A percentile compares a stretch with the other conserved stretches of the same genome.
phyloP scores from a whole-genome alignment of 92 coral and sea anemone species.

The Desmophyllum pertusum region DNA sequence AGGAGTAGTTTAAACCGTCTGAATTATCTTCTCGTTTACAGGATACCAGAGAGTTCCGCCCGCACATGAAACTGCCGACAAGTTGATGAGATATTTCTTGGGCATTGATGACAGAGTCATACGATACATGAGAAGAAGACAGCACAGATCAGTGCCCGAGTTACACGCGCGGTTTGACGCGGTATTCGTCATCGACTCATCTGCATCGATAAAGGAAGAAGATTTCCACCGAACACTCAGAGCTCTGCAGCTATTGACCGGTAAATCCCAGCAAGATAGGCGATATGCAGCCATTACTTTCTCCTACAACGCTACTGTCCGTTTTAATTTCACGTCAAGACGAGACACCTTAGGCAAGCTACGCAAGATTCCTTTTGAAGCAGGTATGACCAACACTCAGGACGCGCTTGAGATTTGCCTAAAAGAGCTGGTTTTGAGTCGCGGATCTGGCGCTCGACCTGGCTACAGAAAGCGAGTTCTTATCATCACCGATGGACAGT shows the following conservation, averaged over 20 bases:
- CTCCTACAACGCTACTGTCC: slow-evolving; percentile 64
- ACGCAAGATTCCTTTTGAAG: slow-evolving; percentile 46
- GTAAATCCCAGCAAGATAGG: slow-evolving; percentile 63
- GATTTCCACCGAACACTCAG: slow-evolving; percentile 62
- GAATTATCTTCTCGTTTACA: not conserved
- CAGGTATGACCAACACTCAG: slow-evolving; percentile 84
- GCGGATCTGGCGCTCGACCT: slow-evolving; percentile 58
- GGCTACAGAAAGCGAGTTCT: slow-evolving; percentile 67
- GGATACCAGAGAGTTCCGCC: slow-evolving; percentile 72
- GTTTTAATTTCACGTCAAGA: slow-evolving; percentile 67
- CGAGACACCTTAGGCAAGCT: slow-evolving; percentile 42
- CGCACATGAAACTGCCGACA: slow-evolving; percentile 44
- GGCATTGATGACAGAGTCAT: slow-evolving; percentile 34
- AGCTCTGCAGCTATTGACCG: slow-evolving; percentile 69
- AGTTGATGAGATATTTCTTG: slow-evolving; percentile 62
- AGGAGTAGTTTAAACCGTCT: not conserved
- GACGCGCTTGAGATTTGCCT: slow-evolving; percentile 70
- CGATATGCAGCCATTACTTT: slow-evolving; percentile 75
- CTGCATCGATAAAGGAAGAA: slow-evolving; percentile 61
- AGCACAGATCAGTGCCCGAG: slow-evolving; percentile 27
- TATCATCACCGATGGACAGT: slow-evolving; percentile 89
- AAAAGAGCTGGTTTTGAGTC: slow-evolving; percentile 34
- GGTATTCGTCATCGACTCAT: slow-evolving; percentile 77
- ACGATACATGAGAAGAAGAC: slow-evolving; percentile 4
- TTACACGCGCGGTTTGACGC: slow-evolving; percentile 65